A percentile compares a stretch with the other conserved stretches of the same genome.
phyloP scores from a whole-genome alignment of 2,797 vertebrate species.

The Phalloptychus januarius region DNA sequence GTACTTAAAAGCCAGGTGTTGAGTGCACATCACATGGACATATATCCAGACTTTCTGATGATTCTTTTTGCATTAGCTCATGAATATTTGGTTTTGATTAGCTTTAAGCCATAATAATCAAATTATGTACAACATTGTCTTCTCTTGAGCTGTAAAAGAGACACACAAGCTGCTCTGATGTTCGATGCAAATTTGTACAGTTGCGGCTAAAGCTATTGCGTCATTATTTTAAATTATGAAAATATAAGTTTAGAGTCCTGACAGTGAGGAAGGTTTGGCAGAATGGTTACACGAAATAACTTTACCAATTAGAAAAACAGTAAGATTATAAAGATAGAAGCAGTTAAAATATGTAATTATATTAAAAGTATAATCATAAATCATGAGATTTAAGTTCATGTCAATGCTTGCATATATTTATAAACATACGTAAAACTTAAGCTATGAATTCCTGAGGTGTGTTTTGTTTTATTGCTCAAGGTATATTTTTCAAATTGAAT shows the following conservation, averaged over 20 bases:
- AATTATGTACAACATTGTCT: not conserved
- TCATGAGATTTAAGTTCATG: not conserved
- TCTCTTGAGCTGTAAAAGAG: not conserved
- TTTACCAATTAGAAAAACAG: not conserved
- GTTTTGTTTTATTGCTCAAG: not conserved
- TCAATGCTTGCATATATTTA: not conserved
- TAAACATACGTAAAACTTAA: not conserved
- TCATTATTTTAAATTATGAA: not conserved
- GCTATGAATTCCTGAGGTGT: not conserved
- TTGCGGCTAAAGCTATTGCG: not conserved
- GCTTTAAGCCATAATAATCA: no score
- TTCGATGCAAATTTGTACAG: not conserved
- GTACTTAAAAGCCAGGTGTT: not conserved
- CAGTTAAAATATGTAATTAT: not conserved
- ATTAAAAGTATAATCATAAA: not conserved
- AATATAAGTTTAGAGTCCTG: not conserved
- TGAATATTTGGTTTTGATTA: not conserved
- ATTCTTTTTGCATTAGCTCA: not conserved
- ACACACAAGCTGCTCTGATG: constrained; percentile 3
- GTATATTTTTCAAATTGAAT: not conserved
- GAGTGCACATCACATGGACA: not conserved
- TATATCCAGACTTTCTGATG: not conserved
- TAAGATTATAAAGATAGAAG: not conserved
- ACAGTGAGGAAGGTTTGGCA: not conserved
- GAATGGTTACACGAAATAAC: not conserved